A percentile compares a stretch with the other conserved stretches of the same genome.
Conservation (phyloP, 2,113 vertebrate genomes). For the Gambusia affinis region DNA sequence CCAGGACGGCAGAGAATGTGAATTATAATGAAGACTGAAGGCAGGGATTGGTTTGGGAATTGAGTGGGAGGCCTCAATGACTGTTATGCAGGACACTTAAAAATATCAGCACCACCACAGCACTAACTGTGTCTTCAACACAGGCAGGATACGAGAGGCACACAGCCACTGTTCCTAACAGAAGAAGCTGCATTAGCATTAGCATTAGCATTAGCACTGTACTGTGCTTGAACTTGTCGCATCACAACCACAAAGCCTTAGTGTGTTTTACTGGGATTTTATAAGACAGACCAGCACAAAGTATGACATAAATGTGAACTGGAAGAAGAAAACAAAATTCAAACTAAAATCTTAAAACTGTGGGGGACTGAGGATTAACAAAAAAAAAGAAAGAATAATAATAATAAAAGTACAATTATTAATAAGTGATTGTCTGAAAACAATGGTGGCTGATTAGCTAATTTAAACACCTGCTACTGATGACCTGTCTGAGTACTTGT, state of each 20-base stretch:
- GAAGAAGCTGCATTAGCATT: not conserved
- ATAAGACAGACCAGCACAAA: not conserved
- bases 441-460: no score
- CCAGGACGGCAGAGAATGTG: constrained; percentile 25
- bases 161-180: not conserved
- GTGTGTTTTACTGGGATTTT: no score
- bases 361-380: no score
- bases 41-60: constrained; percentile 29
- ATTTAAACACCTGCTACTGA: no score
- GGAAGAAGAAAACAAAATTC: no score
- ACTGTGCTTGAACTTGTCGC: not conserved
- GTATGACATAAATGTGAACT: no score
- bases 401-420: no score
- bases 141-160: not conserved
- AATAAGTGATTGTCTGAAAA: no score
- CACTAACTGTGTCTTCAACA: not conserved
- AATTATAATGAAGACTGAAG: constrained; percentile 52
- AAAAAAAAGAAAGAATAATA: no score
- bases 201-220: not conserved
- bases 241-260: no score
- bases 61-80: constrained; percentile 6
- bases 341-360: no score
- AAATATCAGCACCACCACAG: not conserved
- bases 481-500: no score
- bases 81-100: not conserved